Evolutionary conservation across 1,140 invertebrate genomes (phyloP).

Genomic region (Heliconius nattereri): DNA sequence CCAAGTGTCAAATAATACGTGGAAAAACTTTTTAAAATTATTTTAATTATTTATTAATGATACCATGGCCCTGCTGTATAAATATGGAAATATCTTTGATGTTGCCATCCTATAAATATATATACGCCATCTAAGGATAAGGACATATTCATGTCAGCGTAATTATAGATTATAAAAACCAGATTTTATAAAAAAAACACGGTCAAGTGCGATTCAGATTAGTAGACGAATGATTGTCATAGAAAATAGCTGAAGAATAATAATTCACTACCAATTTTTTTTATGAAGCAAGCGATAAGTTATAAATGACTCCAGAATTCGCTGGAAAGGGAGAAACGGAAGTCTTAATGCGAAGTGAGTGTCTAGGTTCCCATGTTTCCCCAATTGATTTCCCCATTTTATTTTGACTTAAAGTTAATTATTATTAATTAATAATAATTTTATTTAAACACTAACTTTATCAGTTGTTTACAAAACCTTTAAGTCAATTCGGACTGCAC

Average conservation of each 20-base stretch:
- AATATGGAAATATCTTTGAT: background rate
- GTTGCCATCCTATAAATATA: background rate
- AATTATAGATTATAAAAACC: slow-evolving; percentile 6
- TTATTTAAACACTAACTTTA: background rate
- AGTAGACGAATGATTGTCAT: background rate
- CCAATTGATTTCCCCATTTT: background rate
- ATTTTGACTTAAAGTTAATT: background rate
- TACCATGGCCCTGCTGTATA: background rate
- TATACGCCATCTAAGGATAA: background rate
- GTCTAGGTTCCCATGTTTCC: too few relatives aligned
- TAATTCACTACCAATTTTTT: too few relatives aligned
- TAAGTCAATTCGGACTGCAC: background rate
- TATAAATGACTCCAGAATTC: too few relatives aligned
- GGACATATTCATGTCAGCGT: slow-evolving; percentile 1
- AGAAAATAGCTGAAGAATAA: too few relatives aligned
- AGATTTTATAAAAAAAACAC: slow-evolving; percentile 1
- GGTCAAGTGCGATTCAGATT: background rate
- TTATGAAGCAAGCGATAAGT: too few relatives aligned
- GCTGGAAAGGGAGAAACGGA: too few relatives aligned
- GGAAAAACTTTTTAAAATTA: background rate
- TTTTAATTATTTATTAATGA: background rate
- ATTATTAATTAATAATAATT: background rate
- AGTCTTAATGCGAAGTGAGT: too few relatives aligned
- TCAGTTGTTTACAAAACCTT: background rate
- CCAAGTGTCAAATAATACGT: too few relatives aligned